phyloP scores from a whole-genome alignment of 2,888 invertebrate species.

The Dione juno region DNA sequence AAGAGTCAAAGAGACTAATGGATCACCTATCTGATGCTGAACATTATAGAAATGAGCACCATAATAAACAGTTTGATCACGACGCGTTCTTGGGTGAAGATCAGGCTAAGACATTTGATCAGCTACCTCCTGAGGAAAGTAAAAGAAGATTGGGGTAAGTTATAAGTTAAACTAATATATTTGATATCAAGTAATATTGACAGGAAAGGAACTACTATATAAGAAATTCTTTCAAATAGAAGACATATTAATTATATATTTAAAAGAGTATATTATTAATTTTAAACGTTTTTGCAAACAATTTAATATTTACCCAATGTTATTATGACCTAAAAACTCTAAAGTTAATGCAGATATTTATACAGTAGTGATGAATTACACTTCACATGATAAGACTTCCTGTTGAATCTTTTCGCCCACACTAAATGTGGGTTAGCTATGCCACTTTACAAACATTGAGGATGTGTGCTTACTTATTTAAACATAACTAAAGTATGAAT shows the following conservation, averaged over 20 bases:
- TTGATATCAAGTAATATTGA: no score
- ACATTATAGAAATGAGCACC: slow-evolving; percentile 91
- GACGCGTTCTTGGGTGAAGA: slow-evolving; percentile 98
- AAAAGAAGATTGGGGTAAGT: slow-evolving; percentile 90
- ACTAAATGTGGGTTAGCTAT: slow-evolving; percentile 56
- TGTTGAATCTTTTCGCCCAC: slow-evolving; percentile 45
- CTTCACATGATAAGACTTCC: background rate
- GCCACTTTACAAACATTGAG: slow-evolving; percentile 32
- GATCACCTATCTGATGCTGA: slow-evolving; percentile 90
- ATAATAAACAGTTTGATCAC: slow-evolving; percentile 96
- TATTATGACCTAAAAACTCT: background rate
- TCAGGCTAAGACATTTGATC: slow-evolving; percentile 95
- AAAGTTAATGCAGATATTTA: slow-evolving; percentile 1
- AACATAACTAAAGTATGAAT: no score
- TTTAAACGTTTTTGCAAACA: slow-evolving; percentile 6
- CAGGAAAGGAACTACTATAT: no score
- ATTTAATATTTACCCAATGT: background rate
- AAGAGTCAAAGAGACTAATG: slow-evolving; percentile 86
- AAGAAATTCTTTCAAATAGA: no score
- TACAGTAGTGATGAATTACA: background rate
- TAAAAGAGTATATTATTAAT: background rate
- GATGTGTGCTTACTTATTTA: slow-evolving; percentile 28
- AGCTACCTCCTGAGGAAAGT: slow-evolving; percentile 97
- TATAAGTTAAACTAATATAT: background rate
- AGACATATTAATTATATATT: no score